These are phyloP conservation scores for Tolypeutes matacus DNA, from an alignment of 2,797 vertebrate genomes.

Conservation along the genomic window DNA sequence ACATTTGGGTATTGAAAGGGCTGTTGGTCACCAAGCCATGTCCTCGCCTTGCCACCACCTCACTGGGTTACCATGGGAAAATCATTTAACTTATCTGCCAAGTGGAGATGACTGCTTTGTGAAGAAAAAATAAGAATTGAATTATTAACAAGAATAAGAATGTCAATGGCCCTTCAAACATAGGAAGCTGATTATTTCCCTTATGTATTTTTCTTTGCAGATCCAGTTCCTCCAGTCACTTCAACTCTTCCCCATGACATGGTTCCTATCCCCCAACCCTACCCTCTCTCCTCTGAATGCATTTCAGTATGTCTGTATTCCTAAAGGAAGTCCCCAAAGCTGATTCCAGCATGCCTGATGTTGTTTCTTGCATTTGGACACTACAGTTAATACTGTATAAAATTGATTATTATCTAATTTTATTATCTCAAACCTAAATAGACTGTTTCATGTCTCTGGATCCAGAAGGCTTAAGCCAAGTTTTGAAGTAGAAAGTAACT, in stretches of 20 bases:
- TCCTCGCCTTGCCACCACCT: not conserved
- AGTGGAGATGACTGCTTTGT: not conserved
- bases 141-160: not conserved
- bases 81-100: not conserved
- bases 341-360: not conserved
- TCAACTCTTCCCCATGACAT: not conserved
- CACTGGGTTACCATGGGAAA: not conserved
- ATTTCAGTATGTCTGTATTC: not conserved
- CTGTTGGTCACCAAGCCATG: not conserved
- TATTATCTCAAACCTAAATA: not conserved
- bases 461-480: constrained; percentile 28
- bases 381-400: not conserved
- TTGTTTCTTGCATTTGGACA: not conserved
- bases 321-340: constrained; percentile 5
- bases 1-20: not conserved
- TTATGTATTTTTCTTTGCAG: not conserved
- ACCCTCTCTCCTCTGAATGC: not conserved
- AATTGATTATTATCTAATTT: not conserved
- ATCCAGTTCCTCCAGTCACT: not conserved
- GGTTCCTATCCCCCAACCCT: not conserved
- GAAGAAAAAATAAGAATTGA: not conserved
- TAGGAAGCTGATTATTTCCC: not conserved
- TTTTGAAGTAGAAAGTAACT: constrained; percentile 60
- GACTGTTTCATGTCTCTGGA: not conserved
- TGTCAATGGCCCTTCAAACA: not conserved